These are phyloP conservation scores for Aphidius ervi DNA, from an alignment of 1,140 invertebrate species.

Conservation along the genomic window DNA sequence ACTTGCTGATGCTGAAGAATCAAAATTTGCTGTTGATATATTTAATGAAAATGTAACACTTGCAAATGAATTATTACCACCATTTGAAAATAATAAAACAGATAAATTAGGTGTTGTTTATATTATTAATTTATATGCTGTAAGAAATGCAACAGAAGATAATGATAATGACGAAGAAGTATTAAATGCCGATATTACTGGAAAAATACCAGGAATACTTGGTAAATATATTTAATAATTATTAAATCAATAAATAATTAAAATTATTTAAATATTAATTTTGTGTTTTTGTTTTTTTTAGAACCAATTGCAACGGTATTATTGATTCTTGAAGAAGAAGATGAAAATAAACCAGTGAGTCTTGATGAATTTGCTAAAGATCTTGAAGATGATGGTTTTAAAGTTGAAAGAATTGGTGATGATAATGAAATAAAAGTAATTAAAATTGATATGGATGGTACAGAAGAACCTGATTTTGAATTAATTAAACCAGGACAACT, in stretches of 20 bases:
- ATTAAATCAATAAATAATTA: not conserved
- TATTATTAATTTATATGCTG: conserved; percentile 44
- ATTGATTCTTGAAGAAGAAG: conserved; percentile 37
- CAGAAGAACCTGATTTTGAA: conserved; percentile 17
- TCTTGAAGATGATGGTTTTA: conserved; percentile 39
- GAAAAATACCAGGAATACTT: conserved; percentile 23
- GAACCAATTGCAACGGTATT: conserved; percentile 42
- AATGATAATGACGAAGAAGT: conserved; percentile 27
- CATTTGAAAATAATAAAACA: conserved; percentile 10
- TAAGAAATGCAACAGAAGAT: conserved; percentile 38
- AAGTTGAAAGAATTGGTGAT: conserved; percentile 38
- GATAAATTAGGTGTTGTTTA: conserved; percentile 31
- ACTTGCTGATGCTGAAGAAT: not conserved
- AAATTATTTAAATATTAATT: not conserved
- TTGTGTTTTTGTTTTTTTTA: conserved; percentile 20
- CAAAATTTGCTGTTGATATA: not conserved
- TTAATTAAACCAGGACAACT: conserved; percentile 23
- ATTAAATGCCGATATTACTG: conserved; percentile 25
- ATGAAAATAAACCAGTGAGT: conserved; percentile 32
- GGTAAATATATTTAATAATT: conserved; percentile 22
- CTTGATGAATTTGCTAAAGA: conserved; percentile 42
- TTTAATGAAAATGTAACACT: conserved; percentile 26
- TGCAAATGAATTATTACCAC: conserved; percentile 40
- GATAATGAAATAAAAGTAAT: conserved; percentile 35
- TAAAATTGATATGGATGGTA: conserved; percentile 34